Percentiles rank a stretch among this genome's conserved stretches.
Evolutionary conservation across 2,888 invertebrate genomes (phyloP).

Genomic region (Odontocerum albicorne): DNA sequence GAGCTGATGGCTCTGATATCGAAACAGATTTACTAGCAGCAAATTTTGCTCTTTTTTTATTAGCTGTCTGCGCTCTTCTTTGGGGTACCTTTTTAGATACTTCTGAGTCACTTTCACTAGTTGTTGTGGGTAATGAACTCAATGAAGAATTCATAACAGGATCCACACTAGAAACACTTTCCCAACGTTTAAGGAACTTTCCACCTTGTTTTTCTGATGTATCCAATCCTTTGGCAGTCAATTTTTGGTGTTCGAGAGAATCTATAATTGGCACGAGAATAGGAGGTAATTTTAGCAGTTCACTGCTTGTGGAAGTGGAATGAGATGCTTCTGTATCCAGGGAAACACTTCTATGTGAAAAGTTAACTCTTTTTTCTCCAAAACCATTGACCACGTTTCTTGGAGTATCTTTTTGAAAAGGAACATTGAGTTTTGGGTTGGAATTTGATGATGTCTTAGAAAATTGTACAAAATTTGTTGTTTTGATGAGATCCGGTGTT

Average conservation of each 20-base stretch:
- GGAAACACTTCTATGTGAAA: slow-evolving; percentile 59
- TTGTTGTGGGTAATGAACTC: slow-evolving; percentile 59
- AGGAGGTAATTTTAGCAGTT: slow-evolving; percentile 66
- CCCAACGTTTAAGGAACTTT: slow-evolving; percentile 52
- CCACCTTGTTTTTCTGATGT: slow-evolving; percentile 1
- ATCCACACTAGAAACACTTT: slow-evolving; percentile 70
- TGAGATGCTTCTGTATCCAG: slow-evolving; percentile 65
- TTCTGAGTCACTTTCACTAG: slow-evolving; percentile 53
- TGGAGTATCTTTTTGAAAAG: not conserved
- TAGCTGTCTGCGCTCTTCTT: slow-evolving; percentile 50
- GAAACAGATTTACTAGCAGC: slow-evolving; percentile 53
- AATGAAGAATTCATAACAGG: slow-evolving; percentile 70
- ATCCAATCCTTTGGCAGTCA: slow-evolving; percentile 43
- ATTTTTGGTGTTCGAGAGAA: slow-evolving; percentile 59
- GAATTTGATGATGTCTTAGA: slow-evolving; percentile 37
- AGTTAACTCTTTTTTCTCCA: slow-evolving; percentile 56
- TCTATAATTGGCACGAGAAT: slow-evolving; percentile 70
- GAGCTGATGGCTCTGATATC: slow-evolving; percentile 50
- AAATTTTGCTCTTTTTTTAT: slow-evolving; percentile 50
- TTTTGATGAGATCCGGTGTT: slow-evolving; percentile 29
- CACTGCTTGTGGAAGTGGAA: slow-evolving; percentile 62
- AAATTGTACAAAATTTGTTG: slow-evolving; percentile 18
- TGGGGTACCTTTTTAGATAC: slow-evolving; percentile 47
- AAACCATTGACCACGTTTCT: slow-evolving; percentile 42
- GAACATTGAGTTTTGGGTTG: slow-evolving; percentile 10